Evolutionary conservation across 1,140 invertebrate species (phyloP), one percentile per base, ranked within the genome.

Genomic region (Rhopalosiphum padi): DNA sequence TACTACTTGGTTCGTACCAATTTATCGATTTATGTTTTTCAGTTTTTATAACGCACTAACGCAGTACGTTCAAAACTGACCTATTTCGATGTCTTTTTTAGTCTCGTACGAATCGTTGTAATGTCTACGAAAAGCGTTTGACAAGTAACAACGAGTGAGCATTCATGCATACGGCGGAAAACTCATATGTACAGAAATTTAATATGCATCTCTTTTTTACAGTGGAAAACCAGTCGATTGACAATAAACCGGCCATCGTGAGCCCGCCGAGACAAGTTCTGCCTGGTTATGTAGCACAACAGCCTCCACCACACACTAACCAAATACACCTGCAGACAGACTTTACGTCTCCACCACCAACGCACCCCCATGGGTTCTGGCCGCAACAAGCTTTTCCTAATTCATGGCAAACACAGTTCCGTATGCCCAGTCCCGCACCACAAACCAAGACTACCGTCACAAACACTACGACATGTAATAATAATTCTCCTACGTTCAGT

Each of bases 161-260:
- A 22, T 23, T 41, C 9, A n/a, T 25, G 2, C 85, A 30, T 30
- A 41, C 30, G 60, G 30, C 11, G 60, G 5, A 77, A 77, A 77
- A 77, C 60, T n/a, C 30, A 6, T n/a, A 77, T 77, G n/a, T n/a
- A 77, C 60, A n/a, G 15, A 18, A 18, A n/a, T n/a, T n/a, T 22
- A 15, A 37, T 55, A 25, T 55, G 5, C 9, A n/a, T 43, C 5
- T 90, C n/a, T 68, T 90, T 77, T 83, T 82, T 46, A 22, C 9
- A 93, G 91, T 93, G 91, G 91, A 93, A 48, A 92, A 92, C 25
- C 91, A 85, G 35, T 86, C 91, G 4, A 93, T 85, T 18, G 48
- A 85, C 2, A 93, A 82, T n/a, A 48, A 82, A 55, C n/a, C 82
- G 22, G 37, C 89, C 2, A n/a, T 90, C 1, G 60, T 90, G 2